phyloP scores from a whole-genome alignment of 2,888 invertebrate genomes.

The Cyclophora albipunctata region DNA sequence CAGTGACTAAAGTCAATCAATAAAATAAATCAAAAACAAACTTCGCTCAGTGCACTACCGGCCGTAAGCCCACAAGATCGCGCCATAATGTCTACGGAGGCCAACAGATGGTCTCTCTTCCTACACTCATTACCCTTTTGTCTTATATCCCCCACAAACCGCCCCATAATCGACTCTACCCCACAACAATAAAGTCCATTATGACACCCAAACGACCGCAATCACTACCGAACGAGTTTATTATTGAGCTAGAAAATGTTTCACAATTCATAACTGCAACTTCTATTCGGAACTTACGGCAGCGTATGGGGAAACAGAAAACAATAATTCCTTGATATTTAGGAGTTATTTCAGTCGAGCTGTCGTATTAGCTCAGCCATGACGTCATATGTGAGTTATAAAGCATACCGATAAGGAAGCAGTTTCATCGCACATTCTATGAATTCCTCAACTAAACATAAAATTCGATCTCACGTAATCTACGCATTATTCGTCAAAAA shows the following conservation, averaged over 20 bases:
- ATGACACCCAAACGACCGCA: slow-evolving; percentile 22
- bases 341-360: too few relatives aligned
- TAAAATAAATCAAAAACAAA: too few relatives aligned
- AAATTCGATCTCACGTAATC: background rate
- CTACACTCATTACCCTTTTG: slow-evolving; percentile 59
- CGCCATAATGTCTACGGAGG: slow-evolving; percentile 57
- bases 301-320: too few relatives aligned
- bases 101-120: slow-evolving; percentile 61
- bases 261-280: slow-evolving; percentile 51
- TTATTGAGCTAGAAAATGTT: slow-evolving; percentile 57
- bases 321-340: too few relatives aligned
- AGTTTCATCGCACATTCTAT: too few relatives aligned
- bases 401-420: too few relatives aligned
- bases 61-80: slow-evolving; percentile 34
- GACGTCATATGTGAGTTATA: too few relatives aligned
- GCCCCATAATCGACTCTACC: slow-evolving; percentile 27
- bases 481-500: slow-evolving; percentile 5
- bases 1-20: too few relatives aligned
- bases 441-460: too few relatives aligned
- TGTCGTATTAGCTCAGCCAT: too few relatives aligned
- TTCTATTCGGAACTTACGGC: slow-evolving; percentile 22
- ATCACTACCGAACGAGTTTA: slow-evolving; percentile 43
- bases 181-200: slow-evolving; percentile 19
- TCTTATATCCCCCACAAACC: slow-evolving; percentile 36
- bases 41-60: too few relatives aligned